Conservation (phyloP, 2,888 invertebrate genomes). For the Serripes groenlandicus region DNA sequence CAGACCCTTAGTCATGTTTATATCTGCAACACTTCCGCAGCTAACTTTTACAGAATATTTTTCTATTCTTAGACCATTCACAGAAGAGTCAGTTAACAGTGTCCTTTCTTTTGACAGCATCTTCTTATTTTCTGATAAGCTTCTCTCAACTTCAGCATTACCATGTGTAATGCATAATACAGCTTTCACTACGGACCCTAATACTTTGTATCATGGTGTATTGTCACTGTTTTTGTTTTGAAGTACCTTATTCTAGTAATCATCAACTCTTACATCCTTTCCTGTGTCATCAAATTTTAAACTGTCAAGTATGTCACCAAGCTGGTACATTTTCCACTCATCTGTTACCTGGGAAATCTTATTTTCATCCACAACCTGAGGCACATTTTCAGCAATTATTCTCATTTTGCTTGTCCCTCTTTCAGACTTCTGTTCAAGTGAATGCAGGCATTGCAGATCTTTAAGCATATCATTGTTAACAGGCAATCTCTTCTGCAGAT, state of each 20-base stretch:
- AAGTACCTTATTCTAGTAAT: conserved; percentile 43
- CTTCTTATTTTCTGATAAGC: conserved; percentile 47
- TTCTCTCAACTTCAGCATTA: conserved; percentile 54
- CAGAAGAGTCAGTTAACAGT: conserved; percentile 38
- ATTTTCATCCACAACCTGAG: conserved; percentile 40
- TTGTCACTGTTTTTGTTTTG: conserved; percentile 34
- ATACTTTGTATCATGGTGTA: conserved; percentile 30
- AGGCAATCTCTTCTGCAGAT: conserved; percentile 35
- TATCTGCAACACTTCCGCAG: conserved; percentile 33
- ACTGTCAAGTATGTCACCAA: conserved; percentile 34
- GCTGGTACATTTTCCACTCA: conserved; percentile 48
- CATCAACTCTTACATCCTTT: conserved; percentile 40
- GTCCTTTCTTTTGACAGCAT: conserved; percentile 47
- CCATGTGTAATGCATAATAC: conserved; percentile 41
- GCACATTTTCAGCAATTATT: conserved; percentile 44
- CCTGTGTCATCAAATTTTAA: conserved; percentile 31
- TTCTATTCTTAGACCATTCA: conserved; percentile 46
- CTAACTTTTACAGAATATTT: conserved; percentile 43
- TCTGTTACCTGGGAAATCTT: conserved; percentile 38
- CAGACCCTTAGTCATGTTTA: not conserved
- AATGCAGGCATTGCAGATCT: conserved; percentile 43
- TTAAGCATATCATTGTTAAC: conserved; percentile 32
- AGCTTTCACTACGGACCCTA: conserved; percentile 37
- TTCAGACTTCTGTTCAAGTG: conserved; percentile 41
- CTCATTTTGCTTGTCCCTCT: conserved; percentile 44